Conservation (phyloP, 2,888 invertebrate genomes). For the Xestoiulus laeticollis region DNA sequence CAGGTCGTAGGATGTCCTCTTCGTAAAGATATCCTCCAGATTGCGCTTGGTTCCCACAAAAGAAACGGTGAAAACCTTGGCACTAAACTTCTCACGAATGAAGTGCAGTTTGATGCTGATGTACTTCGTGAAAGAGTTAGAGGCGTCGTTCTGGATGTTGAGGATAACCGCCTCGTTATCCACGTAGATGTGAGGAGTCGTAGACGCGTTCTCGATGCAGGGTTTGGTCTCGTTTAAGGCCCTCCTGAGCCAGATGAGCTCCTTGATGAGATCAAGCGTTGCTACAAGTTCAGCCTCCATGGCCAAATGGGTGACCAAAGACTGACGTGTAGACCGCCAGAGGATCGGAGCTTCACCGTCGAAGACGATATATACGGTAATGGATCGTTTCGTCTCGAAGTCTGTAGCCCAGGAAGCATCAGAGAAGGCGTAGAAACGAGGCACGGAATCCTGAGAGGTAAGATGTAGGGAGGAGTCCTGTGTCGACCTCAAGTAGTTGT, state of each 20-base stretch:
- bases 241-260: slow-evolving; percentile 56
- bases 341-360: slow-evolving; percentile 48
- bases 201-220: not conserved
- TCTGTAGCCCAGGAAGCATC: not conserved
- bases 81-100: not conserved
- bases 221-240: not conserved
- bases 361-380: not conserved
- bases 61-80: not conserved
- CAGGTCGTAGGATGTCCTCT: not conserved
- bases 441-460: not conserved
- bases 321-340: slow-evolving; percentile 58
- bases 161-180: not conserved
- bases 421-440: not conserved
- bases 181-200: not conserved
- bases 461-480: not conserved
- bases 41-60: not conserved
- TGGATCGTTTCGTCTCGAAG: not conserved
- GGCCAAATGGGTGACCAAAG: slow-evolving; percentile 58
- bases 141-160: not conserved
- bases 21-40: not conserved
- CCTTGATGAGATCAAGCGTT: slow-evolving; percentile 55
- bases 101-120: not conserved
- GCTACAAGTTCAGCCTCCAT: slow-evolving; percentile 59
- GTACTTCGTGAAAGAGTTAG: not conserved
- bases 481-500: not conserved